Evolutionary conservation across 2,797 vertebrate genomes (phyloP), one percentile per base, ranked within the genome.

Genomic region (Pipistrellus nathusii): DNA sequence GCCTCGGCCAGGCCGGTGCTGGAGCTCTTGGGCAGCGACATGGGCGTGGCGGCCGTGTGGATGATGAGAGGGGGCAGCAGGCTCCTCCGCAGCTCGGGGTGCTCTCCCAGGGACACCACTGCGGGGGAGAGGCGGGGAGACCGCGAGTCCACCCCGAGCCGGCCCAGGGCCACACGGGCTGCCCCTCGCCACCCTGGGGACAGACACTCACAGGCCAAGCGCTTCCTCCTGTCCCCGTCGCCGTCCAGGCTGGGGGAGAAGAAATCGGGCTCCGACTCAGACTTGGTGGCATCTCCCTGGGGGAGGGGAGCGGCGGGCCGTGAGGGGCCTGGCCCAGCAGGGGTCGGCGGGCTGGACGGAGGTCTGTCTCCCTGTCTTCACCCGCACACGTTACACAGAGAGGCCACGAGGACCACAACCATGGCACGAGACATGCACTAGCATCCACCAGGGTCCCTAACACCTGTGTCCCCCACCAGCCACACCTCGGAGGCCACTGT

Each of bases 41-140:
- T 99, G 1, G 99, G 99, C 0, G 99, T 99, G 96, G 99, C 99
- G 0, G 99, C 99, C 0, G 99, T 99, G 97, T 99, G 99, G 88
- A 99, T 99, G 96, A 99, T 99, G n/a, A 99, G 98, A 0, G 99
- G 99, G 0, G 99, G 99, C n/a, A 99, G 98, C 97, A 99, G 98
- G 97, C 98, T 99, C 98, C 98, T 99, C 98, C 98, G 99, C 94
- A 99, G 98, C 96, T 99, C 99, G 0, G 99, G 98, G 53, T 99
- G 99, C 59, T 99, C 99, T 6, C 99, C 99, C 97, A 99, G 98
- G 94, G 99, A 99, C 93, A 99, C 98, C 98, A 99, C 99, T 99
- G 92, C 62, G 66, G 94, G 21, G 21, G 59, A 76, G 8, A 59
- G 64, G 73, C 11, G 30, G 66, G 32, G 68, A n/a, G 35, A 48